Evolutionary conservation across 2,113 vertebrate genomes (phyloP), one percentile per base, ranked within the genome.

Genomic region (Lycaon pictus): DNA sequence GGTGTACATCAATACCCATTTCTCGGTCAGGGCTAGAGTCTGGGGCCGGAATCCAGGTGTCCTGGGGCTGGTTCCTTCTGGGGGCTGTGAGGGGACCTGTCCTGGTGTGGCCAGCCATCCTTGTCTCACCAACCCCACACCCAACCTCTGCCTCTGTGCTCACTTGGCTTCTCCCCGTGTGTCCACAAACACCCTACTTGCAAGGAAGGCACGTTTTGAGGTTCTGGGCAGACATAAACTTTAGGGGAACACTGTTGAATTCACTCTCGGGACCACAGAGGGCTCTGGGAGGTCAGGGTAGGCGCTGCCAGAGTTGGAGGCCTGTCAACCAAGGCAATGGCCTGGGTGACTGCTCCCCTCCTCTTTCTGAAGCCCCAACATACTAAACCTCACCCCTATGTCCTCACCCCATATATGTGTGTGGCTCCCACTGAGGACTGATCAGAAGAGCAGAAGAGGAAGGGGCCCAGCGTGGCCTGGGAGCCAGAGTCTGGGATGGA

Each of bases 391-490:
- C 32, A 16, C 11, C 32, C 8, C 29, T 10, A 7, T 4, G 12
- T 11, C 37, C 37, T 27, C 19, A 2, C 10, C 23, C 53, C 20
- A 6, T 4, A 3, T 48, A 22, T 0, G 0, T 2, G 0, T 2
- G 7, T 5, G 0, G 35, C 79, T 56, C 67, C 77, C 63, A 55
- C 95, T 0, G 0, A 35, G 22, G 27, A 15, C 13, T 35, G 7
- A 13, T 11, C 71, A 1, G 88, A 35, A 16, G 93, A 13, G 12
- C 71, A 3, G 88, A 48, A 17, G 93, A 72, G 95, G 87, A 74
- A 94, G 97, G 96, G 93, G 83, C 92, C 93, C 48, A 11, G 92
- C 94, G 92, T 16, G 90, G 94, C 93, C 90, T 23, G 5, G 48
- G 32, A 25, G 17, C 55, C 69, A 20, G 60, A 60, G 16, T 62